These are phyloP conservation scores for Oxyura jamaicensis DNA, from an alignment of 2,113 vertebrate species.

Conservation along the genomic window DNA sequence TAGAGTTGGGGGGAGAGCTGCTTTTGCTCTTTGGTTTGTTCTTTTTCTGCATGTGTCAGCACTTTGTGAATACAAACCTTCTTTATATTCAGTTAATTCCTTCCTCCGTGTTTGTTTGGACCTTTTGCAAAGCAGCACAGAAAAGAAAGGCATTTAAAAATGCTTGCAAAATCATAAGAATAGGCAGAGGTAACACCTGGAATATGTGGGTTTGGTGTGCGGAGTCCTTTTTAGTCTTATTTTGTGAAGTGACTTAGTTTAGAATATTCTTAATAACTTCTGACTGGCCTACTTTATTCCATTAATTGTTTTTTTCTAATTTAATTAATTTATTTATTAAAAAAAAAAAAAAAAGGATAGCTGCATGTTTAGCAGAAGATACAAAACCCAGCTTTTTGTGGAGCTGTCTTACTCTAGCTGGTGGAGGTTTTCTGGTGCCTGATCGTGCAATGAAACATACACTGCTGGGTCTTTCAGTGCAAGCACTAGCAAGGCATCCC, in stretches of 20 bases:
- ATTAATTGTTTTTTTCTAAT: background rate
- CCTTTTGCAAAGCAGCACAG: background rate
- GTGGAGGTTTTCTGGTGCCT: background rate
- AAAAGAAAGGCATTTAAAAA: background rate
- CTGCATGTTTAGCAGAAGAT: background rate
- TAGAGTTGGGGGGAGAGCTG: background rate
- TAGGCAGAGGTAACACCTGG: background rate
- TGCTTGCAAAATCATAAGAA: background rate
- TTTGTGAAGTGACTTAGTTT: background rate
- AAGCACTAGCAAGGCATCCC: background rate
- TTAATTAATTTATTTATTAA: too few relatives aligned
- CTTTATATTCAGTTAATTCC: conserved; percentile 32
- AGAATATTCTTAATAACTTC: conserved; percentile 6
- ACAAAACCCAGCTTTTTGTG: background rate
- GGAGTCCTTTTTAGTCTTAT: background rate
- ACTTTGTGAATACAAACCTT: conserved; percentile 22
- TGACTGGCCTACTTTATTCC: background rate
- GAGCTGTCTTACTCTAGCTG: background rate
- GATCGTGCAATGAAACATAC: background rate
- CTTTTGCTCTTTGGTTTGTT: conserved; percentile 23
- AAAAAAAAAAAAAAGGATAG: too few relatives aligned
- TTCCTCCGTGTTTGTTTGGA: background rate
- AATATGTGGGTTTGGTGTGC: background rate
- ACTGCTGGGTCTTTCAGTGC: background rate
- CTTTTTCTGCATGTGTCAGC: background rate